Base-by-base conservation (phyloP, 2,888 invertebrate species). In the Euclidia mi region DNA sequence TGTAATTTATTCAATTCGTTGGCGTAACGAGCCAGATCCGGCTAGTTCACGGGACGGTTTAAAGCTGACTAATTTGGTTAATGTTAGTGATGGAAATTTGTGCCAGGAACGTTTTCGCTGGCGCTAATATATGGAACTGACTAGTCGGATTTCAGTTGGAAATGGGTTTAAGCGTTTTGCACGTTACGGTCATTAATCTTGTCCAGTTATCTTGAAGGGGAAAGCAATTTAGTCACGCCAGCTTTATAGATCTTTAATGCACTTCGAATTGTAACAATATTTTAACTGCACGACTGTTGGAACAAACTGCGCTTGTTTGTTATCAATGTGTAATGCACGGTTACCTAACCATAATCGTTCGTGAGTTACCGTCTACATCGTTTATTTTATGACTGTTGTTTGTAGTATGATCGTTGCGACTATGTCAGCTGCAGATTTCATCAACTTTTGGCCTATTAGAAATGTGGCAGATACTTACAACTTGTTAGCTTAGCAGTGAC, bases 101-200 rank as follows among this genome's bases (percentile, higher is more conserved):
- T 87, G 90, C 90, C 89, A 87, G 90, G 82, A 91, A 86, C 89
- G 89, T 87, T 89, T 87, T 87, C 88, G 79, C 89, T 82, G 82
- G 84, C 88, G 86, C 90, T 93, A 93, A 94, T 94, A 92, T 94
- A 94, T 94, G 93, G 91, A 88, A 93, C 94, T 93, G 94, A 94
- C 94, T 94, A 86, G 91, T 91, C 88, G 93, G 92, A 92, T 94
- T 94, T 92, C 87, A 91, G 90, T 89, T 86, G 86, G 91, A 86
- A 94, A 93, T 89, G 92, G 92, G 91, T 92, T 94, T 93, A 92
- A 94, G 87, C 92, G 94, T 92, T 94, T 94, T 91, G 94, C 94
- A 93, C 92, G 94, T 90, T 90, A 90, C 88, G 82, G 89, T 93
- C 94, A 92, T 94, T 94, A 91, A 94, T 94, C 92, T 93, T 92